Percentiles rank a stretch among this genome's conserved stretches.
These are phyloP conservation scores for Perca flavescens DNA, from an alignment of 2,113 vertebrate species.

Conservation along the genomic window DNA sequence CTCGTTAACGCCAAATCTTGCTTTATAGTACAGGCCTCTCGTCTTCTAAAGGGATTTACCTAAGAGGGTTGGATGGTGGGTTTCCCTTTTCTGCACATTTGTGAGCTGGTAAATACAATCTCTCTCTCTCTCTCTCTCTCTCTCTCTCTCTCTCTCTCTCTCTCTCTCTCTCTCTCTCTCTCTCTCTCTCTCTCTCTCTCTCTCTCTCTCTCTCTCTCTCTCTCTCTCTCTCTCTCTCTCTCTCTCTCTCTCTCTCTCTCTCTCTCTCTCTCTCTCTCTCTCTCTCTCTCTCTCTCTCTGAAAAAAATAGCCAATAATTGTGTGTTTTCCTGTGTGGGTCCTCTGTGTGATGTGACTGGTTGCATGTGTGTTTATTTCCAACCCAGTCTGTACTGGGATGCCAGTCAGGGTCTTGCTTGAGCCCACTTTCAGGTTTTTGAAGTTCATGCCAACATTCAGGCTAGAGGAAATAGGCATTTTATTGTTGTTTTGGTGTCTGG, in stretches of 20 bases:
- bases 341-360: not conserved
- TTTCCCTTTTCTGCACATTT: conserved; percentile 21
- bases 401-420: conserved; percentile 8
- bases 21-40: not conserved
- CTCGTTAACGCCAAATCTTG: no score
- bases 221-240: no score
- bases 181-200: no score
- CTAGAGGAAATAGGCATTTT: conserved; percentile 13
- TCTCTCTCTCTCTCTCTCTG: no score
- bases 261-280: no score
- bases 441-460: conserved; percentile 42
- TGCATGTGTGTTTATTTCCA: conserved; percentile 16
- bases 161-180: no score
- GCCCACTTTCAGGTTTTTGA: conserved; percentile 31
- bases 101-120: not conserved
- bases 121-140: no score
- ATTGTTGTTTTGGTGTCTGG: conserved; percentile 24
- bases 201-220: no score
- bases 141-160: no score
- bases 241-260: no score
- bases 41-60: not conserved
- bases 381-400: conserved; percentile 19
- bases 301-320: conserved; percentile 44
- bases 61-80: not conserved
- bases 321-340: not conserved